Evolutionary conservation across 2,888 invertebrate species (phyloP).

Genomic region (Cepaea hortensis): DNA sequence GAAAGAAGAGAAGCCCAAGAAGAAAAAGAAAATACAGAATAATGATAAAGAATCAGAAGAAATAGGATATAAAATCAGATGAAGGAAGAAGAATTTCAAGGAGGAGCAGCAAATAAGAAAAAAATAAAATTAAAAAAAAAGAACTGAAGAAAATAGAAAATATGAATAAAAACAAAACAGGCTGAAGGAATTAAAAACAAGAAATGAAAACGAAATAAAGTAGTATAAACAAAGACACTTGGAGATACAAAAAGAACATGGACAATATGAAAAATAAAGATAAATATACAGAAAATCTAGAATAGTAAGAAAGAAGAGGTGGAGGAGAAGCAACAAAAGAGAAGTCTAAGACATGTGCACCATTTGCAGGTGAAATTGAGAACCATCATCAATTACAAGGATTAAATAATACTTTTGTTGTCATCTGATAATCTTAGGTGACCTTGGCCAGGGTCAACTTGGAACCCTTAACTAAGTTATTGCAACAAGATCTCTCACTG

Average conservation of each 20-base stretch:
- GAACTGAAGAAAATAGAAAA: neutral
- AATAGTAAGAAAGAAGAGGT: too few species aligned
- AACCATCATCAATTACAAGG: too few species aligned
- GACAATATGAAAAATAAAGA: too few species aligned
- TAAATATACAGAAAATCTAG: too few species aligned
- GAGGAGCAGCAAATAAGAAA: neutral
- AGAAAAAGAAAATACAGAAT: neutral
- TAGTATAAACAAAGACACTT: too few species aligned
- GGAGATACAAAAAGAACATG: too few species aligned
- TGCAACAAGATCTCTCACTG: conserved; percentile 68
- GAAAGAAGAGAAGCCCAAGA: neutral
- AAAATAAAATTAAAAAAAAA: neutral
- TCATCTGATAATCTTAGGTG: conserved; percentile 56
- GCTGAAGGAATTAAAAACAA: too few species aligned
- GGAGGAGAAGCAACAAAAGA: too few species aligned
- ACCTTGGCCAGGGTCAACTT: conserved; percentile 66
- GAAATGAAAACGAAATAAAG: too few species aligned
- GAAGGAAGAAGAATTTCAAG: neutral
- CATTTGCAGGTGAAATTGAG: too few species aligned
- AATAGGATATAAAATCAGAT: neutral
- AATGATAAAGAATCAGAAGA: neutral
- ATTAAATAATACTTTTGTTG: neutral
- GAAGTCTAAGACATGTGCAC: too few species aligned
- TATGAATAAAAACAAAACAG: neutral
- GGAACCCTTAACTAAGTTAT: conserved; percentile 57